Percentiles rank a stretch among this genome's conserved stretches.
phyloP scores from a whole-genome alignment of 1,140 invertebrate genomes.

The Drosophila pectinifera region DNA sequence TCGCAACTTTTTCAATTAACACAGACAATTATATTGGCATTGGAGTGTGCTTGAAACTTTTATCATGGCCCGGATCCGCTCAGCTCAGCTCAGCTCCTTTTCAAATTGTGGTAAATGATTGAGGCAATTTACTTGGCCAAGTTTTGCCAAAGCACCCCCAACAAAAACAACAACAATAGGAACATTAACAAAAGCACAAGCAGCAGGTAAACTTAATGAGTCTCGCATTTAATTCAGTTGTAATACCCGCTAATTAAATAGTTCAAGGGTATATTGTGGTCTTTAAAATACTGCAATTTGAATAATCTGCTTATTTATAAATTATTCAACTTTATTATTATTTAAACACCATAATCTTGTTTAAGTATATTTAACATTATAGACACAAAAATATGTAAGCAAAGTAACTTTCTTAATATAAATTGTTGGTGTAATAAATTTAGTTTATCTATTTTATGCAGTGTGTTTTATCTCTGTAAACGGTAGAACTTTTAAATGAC shows the following conservation, averaged over 20 bases:
- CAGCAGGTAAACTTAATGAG: conserved; percentile 45
- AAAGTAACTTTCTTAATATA: too few relatives aligned
- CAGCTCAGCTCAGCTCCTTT: conserved; percentile 41
- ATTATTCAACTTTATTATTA: too few relatives aligned
- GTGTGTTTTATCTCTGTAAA: not conserved
- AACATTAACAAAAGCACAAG: conserved; percentile 17
- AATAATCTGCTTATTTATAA: not conserved
- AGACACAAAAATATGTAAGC: too few relatives aligned
- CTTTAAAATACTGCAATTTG: not conserved
- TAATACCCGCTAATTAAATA: conserved; percentile 7
- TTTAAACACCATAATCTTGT: too few relatives aligned
- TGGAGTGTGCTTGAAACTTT: conserved; percentile 69
- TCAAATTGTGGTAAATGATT: conserved; percentile 59
- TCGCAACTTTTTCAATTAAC: conserved; percentile 76
- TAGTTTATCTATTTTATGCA: not conserved
- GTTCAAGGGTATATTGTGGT: conserved; percentile 4
- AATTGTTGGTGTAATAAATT: too few relatives aligned
- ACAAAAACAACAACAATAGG: not conserved
- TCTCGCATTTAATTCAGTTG: conserved; percentile 55
- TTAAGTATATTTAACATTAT: too few relatives aligned
- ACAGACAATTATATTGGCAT: conserved; percentile 71
- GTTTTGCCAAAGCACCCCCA: conserved; percentile 28
- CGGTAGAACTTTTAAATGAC: not conserved
- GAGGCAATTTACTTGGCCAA: conserved; percentile 62
- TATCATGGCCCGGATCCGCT: conserved; percentile 45